Percentiles rank a stretch among this genome's conserved stretches.
Conservation (phyloP, 2,113 vertebrate genomes). For the Penelope pileata region DNA sequence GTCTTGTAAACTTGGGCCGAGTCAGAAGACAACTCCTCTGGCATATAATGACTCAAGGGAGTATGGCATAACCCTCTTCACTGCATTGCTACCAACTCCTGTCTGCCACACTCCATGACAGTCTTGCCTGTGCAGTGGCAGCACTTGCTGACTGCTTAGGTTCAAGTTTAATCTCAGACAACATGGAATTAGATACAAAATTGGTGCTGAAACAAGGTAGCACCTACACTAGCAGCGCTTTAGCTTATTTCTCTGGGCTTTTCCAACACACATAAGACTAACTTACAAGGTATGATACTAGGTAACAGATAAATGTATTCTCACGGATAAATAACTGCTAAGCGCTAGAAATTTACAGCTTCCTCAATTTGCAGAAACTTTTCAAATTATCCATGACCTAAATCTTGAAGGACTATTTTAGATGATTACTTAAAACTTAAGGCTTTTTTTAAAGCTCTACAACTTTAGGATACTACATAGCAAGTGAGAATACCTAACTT, state of each 20-base stretch:
- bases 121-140: not conserved
- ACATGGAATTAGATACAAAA: accelerated
- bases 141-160: accelerated
- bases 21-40: not conserved
- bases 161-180: not conserved
- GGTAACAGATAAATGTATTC: not conserved
- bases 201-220: not conserved
- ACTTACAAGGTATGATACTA: not conserved
- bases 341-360: not conserved
- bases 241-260: not conserved
- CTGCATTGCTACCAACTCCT: not conserved
- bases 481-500: not conserved
- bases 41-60: not conserved
- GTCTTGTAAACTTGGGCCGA: not conserved
- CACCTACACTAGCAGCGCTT: accelerated
- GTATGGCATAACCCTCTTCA: not conserved
- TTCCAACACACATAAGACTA: not conserved
- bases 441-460: not conserved
- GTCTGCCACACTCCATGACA: accelerated
- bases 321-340: not conserved
- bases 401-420: not conserved
- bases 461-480: not conserved
- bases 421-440: not conserved
- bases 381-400: not conserved
- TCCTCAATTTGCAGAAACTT: not conserved